Evolutionary conservation across 2,797 vertebrate species (phyloP).

Genomic region (Oophaga sylvatica): DNA sequence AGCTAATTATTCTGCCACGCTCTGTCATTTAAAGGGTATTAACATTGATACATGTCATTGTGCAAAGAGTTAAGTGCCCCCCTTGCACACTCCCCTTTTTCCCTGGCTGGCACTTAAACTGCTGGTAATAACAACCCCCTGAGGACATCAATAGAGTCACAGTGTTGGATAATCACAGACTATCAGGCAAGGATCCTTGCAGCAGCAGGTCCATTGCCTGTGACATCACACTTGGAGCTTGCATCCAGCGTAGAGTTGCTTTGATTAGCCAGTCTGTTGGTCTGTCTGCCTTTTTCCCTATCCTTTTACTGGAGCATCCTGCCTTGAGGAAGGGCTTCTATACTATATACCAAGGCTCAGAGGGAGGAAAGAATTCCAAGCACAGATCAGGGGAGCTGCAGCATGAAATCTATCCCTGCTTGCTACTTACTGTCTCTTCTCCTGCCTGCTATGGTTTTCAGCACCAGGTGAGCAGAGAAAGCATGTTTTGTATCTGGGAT

Average conservation of each 20-base stretch:
- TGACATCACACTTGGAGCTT: conserved; percentile 70
- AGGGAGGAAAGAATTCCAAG: conserved; percentile 50
- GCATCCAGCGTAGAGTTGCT: conserved; percentile 46
- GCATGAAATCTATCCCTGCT: conserved; percentile 73
- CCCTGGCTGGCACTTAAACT: conserved; percentile 62
- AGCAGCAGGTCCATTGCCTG: conserved; percentile 65
- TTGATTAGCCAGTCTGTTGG: conserved; percentile 44
- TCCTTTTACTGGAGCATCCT: conserved; percentile 46
- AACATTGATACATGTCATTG: background rate
- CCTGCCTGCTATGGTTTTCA: conserved; percentile 68
- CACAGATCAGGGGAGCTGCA: conserved; percentile 51
- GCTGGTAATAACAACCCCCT: conserved; percentile 64
- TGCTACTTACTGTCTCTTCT: conserved; percentile 73
- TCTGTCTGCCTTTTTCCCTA: conserved; percentile 29
- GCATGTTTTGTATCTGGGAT: background rate
- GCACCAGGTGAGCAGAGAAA: conserved; percentile 75
- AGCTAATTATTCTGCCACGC: background rate
- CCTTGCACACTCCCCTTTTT: background rate
- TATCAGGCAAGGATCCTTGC: conserved; percentile 63
- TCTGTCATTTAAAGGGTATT: background rate
- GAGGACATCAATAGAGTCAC: conserved; percentile 62
- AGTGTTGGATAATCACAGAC: conserved; percentile 66
- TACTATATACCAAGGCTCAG: conserved; percentile 50
- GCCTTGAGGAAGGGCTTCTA: conserved; percentile 54
- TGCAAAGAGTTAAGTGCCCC: background rate